Conservation (phyloP, 2,888 invertebrate species). For the Eucera pruinosa region DNA sequence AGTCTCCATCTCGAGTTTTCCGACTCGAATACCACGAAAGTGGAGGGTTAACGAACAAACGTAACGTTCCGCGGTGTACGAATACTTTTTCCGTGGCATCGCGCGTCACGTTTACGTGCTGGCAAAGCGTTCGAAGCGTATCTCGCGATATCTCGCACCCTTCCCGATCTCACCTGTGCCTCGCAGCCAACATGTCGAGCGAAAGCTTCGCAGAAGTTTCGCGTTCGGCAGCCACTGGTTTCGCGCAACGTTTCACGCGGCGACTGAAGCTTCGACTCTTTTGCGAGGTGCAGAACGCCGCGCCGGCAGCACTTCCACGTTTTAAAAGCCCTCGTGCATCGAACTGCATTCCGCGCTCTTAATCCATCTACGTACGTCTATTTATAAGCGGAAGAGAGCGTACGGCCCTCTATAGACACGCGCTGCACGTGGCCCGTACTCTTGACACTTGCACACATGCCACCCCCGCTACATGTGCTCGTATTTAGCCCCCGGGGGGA, state of each 20-base stretch:
- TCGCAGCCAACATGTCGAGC: conserved; percentile 75
- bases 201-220: not conserved
- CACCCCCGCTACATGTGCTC: not conserved
- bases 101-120: conserved; percentile 1
- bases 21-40: too few relatives aligned
- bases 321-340: conserved; percentile 62
- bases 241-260: conserved; percentile 46
- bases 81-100: too few relatives aligned
- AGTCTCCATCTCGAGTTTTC: too few relatives aligned
- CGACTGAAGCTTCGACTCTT: conserved; percentile 53
- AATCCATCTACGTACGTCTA: conserved; percentile 72
- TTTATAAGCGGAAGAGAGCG: conserved; percentile 62
- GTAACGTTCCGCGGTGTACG: conserved; percentile 2
- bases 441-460: not conserved
- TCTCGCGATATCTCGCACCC: conserved; percentile 24
- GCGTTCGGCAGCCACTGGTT: conserved; percentile 38
- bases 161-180: conserved; percentile 75
- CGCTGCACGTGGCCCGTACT: not conserved
- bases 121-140: conserved; percentile 20
- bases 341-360: conserved; percentile 75
- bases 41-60: not conserved
- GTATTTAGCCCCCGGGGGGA: conserved; percentile 33
- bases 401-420: conserved; percentile 32
- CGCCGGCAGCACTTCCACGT: conserved; percentile 56
- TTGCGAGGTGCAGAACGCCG: conserved; percentile 35